These are phyloP conservation scores for Aramus guarauna DNA, from an alignment of 2,113 vertebrate genomes.

Conservation along the genomic window DNA sequence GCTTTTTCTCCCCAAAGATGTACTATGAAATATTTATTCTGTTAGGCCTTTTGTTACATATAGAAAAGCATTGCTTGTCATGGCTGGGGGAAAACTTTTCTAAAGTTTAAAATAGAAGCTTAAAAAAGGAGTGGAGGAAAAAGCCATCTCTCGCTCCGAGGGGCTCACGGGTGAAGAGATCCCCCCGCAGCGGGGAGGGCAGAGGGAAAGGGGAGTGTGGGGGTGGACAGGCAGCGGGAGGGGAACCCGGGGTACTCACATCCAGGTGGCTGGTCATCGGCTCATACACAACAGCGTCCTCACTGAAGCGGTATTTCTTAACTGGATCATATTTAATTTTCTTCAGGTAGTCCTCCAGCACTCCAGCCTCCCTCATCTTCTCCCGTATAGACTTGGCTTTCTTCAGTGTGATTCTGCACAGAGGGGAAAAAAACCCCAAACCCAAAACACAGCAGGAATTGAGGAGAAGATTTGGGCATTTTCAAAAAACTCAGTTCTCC, in stretches of 20 bases:
- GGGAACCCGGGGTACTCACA: conserved; percentile 62
- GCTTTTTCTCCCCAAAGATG: fast-evolving
- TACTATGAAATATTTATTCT: background rate
- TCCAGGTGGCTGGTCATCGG: conserved; percentile 78
- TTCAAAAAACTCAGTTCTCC: fast-evolving
- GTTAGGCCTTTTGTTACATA: background rate
- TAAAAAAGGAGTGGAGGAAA: background rate
- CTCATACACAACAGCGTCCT: conserved; percentile 30
- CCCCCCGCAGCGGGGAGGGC: background rate
- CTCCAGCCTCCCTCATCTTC: conserved; percentile 71
- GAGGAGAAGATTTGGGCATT: background rate
- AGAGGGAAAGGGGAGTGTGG: background rate
- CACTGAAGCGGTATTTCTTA: conserved; percentile 56
- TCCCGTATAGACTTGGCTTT: conserved; percentile 75
- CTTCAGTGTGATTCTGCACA: conserved; percentile 72
- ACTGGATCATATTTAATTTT: conserved; percentile 55
- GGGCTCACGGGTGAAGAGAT: background rate
- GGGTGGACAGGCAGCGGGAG: fast-evolving
- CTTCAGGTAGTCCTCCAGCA: conserved; percentile 64
- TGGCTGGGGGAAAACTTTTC: background rate
- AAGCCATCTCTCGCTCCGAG: fast-evolving
- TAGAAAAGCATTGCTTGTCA: background rate
- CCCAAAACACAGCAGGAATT: background rate
- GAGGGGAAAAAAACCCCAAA: fast-evolving
- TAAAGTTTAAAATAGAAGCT: background rate